Percentiles rank a stretch among this genome's conserved stretches.
Conservation (phyloP, 2,888 invertebrate genomes). For the Germaria angustata region DNA sequence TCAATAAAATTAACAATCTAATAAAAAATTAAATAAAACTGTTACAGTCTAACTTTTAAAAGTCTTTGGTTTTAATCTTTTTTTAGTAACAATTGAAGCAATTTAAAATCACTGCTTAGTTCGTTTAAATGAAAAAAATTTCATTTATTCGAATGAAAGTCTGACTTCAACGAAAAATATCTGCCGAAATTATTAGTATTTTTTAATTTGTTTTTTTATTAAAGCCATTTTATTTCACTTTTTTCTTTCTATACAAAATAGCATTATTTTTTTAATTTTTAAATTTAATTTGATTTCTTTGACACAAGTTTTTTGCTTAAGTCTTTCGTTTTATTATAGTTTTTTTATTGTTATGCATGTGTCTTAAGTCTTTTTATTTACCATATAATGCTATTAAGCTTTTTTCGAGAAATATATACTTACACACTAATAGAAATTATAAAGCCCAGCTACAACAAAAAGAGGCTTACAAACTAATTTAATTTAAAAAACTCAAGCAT, state of each 20-base stretch:
- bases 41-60: too few relatives aligned
- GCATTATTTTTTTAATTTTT: slow-evolving; percentile 31
- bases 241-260: slow-evolving; percentile 55
- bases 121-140: too few relatives aligned
- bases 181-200: too few relatives aligned
- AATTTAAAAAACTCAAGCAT: slow-evolving; percentile 69
- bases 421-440: slow-evolving; percentile 68
- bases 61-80: too few relatives aligned
- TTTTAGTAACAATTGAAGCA: too few relatives aligned
- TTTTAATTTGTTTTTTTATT: too few relatives aligned
- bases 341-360: not conserved
- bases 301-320: slow-evolving; percentile 44
- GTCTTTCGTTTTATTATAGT: slow-evolving; percentile 39
- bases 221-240: slow-evolving; percentile 63
- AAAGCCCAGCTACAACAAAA: slow-evolving; percentile 73
- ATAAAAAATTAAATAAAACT: too few relatives aligned
- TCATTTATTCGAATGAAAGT: too few relatives aligned
- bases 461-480: slow-evolving; percentile 69
- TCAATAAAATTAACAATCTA: too few relatives aligned
- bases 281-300: not conserved
- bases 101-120: too few relatives aligned
- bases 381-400: slow-evolving; percentile 70
- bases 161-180: too few relatives aligned
- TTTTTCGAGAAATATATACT: slow-evolving; percentile 49
- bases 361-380: slow-evolving; percentile 53